Conservation (phyloP, 2,797 vertebrate genomes). For the Coreius guichenoti region DNA sequence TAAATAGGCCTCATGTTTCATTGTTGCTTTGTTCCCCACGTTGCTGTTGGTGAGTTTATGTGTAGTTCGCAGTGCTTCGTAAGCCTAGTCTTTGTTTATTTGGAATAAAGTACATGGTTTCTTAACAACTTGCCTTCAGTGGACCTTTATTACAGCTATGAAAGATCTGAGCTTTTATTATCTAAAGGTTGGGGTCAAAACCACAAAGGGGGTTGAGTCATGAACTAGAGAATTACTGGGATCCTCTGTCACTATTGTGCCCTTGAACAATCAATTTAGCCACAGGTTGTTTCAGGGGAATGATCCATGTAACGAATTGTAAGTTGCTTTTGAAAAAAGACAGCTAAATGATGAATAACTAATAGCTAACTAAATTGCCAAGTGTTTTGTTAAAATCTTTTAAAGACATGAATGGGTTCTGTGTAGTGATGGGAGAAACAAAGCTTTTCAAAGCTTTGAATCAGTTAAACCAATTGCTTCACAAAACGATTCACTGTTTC, state of each 20-base stretch:
- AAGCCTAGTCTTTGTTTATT: background rate
- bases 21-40: background rate
- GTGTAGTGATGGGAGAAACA: too few relatives aligned
- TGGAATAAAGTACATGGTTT: background rate
- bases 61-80: background rate
- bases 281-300: slow-evolving; percentile 1
- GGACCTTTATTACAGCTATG: background rate
- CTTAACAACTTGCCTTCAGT: background rate
- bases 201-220: background rate
- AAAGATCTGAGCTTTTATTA: background rate
- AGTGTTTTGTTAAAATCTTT: slow-evolving; percentile 9
- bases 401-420: background rate
- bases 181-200: slow-evolving; percentile 3
- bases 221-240: background rate
- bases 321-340: background rate
- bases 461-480: too few relatives aligned
- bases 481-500: too few relatives aligned
- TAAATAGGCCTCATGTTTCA: too few relatives aligned
- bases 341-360: background rate
- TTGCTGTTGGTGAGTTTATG: background rate
- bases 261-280: slow-evolving; percentile 13
- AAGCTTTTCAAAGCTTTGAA: too few relatives aligned
- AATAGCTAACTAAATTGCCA: background rate
- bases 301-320: background rate
- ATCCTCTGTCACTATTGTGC: slow-evolving; percentile 5